Evolutionary conservation across 2,888 invertebrate genomes (phyloP), one percentile per base, ranked within the genome.

Genomic region (Lasioglossum zephyrum): DNA sequence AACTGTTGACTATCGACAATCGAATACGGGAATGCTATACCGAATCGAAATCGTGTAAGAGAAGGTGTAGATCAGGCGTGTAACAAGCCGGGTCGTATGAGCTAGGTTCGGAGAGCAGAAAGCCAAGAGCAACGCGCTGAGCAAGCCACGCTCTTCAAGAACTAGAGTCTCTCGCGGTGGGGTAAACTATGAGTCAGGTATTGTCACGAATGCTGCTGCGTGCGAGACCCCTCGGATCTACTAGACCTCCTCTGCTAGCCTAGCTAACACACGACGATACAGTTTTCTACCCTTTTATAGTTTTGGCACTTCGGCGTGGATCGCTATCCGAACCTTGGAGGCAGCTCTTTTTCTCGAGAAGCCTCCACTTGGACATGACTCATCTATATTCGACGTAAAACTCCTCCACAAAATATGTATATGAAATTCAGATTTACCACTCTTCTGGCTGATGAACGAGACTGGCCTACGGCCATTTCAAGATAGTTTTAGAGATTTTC

Each of bases 121-220:
- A 66, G 66, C 66, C 66, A 66, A 66, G 66, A 66, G 66, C 66
- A 66, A 31, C 36, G 66, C 31, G 66, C 66, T 63, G 63, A 63
- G 63, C 63, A 63, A 63, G 36, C 66, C 66, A 36, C 66, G 66
- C 31, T 66, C 36, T 36, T 66, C 66, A 66, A 66, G 66, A 66
- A 36, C 66, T 22, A 66, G 36, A 36, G 53, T 53, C 31, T 0
- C 66, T 66, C 66, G 66, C 18, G 66, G 66, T 66, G 66, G 66
- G 66, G 66, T 66, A 66, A 66, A 36, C 66, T 66, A 66, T 66
- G 66, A 66, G 66, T 66, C 66, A 66, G 66, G 66, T 36, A 36
- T 66, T 66, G 66, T 66, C 66, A 18, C 66, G 66, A 66, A 66
- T 36, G 18, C 66, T 26, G 60, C 31, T 66, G 66, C 66, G 66